Base-by-base conservation (phyloP, 2,797 vertebrate species). In the Brachymystax lenok region DNA sequence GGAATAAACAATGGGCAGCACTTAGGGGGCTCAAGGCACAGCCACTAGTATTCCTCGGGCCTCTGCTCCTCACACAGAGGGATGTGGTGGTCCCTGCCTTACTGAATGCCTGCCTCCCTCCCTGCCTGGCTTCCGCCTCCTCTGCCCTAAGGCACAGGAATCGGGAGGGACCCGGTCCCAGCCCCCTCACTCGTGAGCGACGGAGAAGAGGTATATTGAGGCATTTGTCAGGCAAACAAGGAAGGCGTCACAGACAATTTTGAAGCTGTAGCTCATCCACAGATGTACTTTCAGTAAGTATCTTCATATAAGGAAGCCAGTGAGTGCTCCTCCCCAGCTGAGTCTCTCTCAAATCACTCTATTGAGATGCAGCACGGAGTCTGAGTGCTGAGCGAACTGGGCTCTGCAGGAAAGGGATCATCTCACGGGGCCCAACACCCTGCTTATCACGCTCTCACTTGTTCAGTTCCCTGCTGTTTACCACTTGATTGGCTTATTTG, bases 31-130 rank as follows among this genome's bases (percentile, higher is more conserved):
- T 91, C 84, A 83, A 85, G 54, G 77, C 85, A 85, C 74, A 78
- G 76, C 79, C 84, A 88, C 89, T 87, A 85, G 84, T 84, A 89
- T 90, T 89, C 88, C 80, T 50, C 3, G 64, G 74, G 77, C 77
- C 81, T 59, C 69, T 76, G 77, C 79, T 79, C 68, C 16, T 30
- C 50, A 28, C 28, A 27, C 24, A 67, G 21, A 19, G 27, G 64
- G 64, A 67, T 30, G 64, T 67, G 27, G 27, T 16, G 54, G 28
- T 30, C 30, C 28, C 88, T 90, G 87, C 88, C 84, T 76, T 13
- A 24, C 84, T 83, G 79, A 79, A 50, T 7, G 51, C 80, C 76
- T 72, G 73, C 74, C 73, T 80, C 76, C 56, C 83, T 83, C 78
- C 80, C 63, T 7, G 51, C 81, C 76, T 73, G 74, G 35, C 35